These are phyloP conservation scores for Acanthosepion pharaonis DNA, from an alignment of 2,888 invertebrate genomes.

Conservation along the genomic window DNA sequence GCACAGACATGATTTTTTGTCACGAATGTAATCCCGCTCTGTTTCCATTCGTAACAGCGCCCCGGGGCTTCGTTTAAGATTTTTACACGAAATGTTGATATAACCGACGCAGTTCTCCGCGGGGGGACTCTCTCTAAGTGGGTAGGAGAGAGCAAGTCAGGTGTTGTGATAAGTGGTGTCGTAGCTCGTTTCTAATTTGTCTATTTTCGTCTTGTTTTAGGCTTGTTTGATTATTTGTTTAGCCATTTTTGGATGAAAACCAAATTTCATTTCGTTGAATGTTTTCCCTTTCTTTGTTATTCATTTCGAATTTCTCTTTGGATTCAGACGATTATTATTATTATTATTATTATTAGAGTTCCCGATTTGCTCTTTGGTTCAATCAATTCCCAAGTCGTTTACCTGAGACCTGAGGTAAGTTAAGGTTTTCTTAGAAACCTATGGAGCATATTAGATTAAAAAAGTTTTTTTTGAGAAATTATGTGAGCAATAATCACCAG, in stretches of 20 bases:
- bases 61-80: neutral
- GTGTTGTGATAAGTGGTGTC: neutral
- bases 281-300: neutral
- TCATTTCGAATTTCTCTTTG: neutral
- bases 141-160: neutral
- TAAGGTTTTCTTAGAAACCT: too few relatives aligned
- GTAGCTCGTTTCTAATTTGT: neutral
- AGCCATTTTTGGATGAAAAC: neutral
- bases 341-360: too few relatives aligned
- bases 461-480: too few relatives aligned
- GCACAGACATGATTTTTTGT: neutral
- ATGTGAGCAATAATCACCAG: too few relatives aligned
- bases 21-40: neutral
- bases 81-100: slow-evolving; percentile 33
- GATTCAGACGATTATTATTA: neutral
- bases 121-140: neutral
- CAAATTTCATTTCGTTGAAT: neutral
- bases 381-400: too few relatives aligned
- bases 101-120: neutral
- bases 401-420: too few relatives aligned
- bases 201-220: neutral
- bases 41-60: slow-evolving; percentile 24
- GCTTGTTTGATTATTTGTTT: neutral
- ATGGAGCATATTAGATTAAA: too few relatives aligned
- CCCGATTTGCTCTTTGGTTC: too few relatives aligned